phyloP scores from a whole-genome alignment of 2,113 vertebrate genomes.

The Zosterops borbonicus region DNA sequence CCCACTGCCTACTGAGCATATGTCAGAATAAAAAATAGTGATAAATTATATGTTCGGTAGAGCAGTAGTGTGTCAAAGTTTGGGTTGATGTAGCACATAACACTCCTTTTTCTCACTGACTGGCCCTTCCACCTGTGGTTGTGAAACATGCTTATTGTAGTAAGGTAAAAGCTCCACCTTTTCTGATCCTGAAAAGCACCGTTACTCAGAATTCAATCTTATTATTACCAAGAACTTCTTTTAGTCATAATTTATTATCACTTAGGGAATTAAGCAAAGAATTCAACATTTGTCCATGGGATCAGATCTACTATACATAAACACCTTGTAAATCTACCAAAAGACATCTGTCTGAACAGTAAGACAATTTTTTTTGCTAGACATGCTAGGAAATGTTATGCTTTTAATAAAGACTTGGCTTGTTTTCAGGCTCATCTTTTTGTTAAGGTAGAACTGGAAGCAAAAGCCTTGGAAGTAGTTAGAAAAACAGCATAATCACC shows the following conservation, averaged over 20 bases:
- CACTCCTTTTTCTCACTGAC: background rate
- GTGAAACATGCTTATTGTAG: background rate
- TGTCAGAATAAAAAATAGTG: background rate
- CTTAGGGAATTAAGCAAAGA: conserved; percentile 62
- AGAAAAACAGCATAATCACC: conserved; percentile 77
- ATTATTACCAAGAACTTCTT: conserved; percentile 2
- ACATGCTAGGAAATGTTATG: conserved; percentile 38
- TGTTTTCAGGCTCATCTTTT: conserved; percentile 74
- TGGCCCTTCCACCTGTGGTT: background rate
- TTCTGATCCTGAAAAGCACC: background rate
- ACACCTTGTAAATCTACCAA: conserved; percentile 59
- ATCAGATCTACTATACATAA: conserved; percentile 49
- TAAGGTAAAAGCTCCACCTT: background rate
- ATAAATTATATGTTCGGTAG: background rate
- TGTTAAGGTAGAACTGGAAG: conserved; percentile 75
- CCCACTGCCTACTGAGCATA: background rate
- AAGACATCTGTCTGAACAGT: conserved; percentile 56
- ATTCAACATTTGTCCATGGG: conserved; percentile 47
- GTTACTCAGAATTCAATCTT: background rate
- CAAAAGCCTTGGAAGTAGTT: conserved; percentile 75
- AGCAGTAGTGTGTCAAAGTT: background rate
- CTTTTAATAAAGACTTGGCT: conserved; percentile 73
- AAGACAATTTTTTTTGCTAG: conserved; percentile 47
- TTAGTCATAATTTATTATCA: conserved; percentile 57
- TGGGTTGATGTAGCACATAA: background rate